These are phyloP conservation scores for Cossypha caffra DNA, from an alignment of 2,797 vertebrate genomes.

Conservation along the genomic window DNA sequence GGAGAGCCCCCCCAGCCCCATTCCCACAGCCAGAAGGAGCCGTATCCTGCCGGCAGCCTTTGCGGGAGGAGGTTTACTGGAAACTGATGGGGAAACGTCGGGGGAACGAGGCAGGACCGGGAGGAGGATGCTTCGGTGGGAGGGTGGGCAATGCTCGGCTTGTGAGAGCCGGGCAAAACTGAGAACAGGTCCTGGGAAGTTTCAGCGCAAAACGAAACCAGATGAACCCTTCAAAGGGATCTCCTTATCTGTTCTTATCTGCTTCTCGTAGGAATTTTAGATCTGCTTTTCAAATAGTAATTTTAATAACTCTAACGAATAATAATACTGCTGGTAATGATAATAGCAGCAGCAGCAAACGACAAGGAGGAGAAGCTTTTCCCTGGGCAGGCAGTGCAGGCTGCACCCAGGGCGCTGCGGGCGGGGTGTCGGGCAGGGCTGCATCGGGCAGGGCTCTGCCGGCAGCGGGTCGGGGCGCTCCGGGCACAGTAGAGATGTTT, in stretches of 20 bases:
- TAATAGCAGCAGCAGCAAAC: neutral
- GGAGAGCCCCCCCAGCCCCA: neutral
- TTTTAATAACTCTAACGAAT: neutral
- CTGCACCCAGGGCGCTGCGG: neutral
- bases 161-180: neutral
- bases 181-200: neutral
- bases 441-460: neutral
- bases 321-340: neutral
- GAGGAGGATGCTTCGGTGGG: neutral
- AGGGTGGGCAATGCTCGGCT: neutral
- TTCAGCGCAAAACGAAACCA: constrained; percentile 74
- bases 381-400: neutral
- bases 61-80: neutral
- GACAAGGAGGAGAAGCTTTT: neutral
- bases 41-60: neutral
- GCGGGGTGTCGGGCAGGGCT: neutral
- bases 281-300: neutral
- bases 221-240: constrained; percentile 66
- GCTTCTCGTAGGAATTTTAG: constrained; percentile 34
- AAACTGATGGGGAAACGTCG: neutral
- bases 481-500: neutral
- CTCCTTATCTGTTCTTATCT: constrained; percentile 54
- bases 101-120: neutral
- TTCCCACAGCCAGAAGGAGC: neutral
- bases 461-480: neutral